Evolutionary conservation across 2,888 invertebrate genomes (phyloP).

Genomic region (Ormia ochracea): DNA sequence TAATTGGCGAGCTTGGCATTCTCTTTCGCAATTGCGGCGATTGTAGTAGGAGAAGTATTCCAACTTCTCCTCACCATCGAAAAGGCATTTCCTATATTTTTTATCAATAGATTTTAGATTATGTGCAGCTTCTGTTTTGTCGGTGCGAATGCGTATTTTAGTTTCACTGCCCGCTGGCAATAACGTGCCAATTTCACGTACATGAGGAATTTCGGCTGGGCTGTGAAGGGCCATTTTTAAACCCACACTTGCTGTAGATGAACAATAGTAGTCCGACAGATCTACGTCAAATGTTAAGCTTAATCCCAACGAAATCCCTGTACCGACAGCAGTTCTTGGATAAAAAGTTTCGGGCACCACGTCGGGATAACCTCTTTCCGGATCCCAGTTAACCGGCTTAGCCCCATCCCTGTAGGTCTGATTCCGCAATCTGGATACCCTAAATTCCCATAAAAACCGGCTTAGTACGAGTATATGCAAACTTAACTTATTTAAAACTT

Average conservation of each 20-base stretch:
- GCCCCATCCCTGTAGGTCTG: slow-evolving; percentile 21
- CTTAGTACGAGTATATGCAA: too few relatives aligned
- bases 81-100: slow-evolving; percentile 80
- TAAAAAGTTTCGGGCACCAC: slow-evolving; percentile 79
- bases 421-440: slow-evolving; percentile 22
- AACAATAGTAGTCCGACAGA: slow-evolving; percentile 85
- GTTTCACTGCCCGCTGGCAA: slow-evolving; percentile 64
- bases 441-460: not conserved
- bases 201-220: slow-evolving; percentile 63
- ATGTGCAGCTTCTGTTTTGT: slow-evolving; percentile 58
- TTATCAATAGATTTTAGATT: slow-evolving; percentile 58
- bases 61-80: slow-evolving; percentile 82
- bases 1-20: slow-evolving; percentile 84
- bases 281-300: slow-evolving; percentile 83
- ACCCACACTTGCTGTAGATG: slow-evolving; percentile 81
- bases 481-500: not conserved
- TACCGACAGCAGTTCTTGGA: slow-evolving; percentile 78
- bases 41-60: slow-evolving; percentile 83
- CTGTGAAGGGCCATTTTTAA: slow-evolving; percentile 67
- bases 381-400: slow-evolving; percentile 81
- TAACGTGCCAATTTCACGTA: slow-evolving; percentile 63
- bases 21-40: slow-evolving; percentile 84
- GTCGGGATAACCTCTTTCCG: slow-evolving; percentile 82
- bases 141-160: slow-evolving; percentile 61
- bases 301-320: slow-evolving; percentile 84